Evolutionary conservation across 2,113 vertebrate genomes (phyloP), one percentile per base, ranked within the genome.

Genomic region (Sclerurus mexicanus): DNA sequence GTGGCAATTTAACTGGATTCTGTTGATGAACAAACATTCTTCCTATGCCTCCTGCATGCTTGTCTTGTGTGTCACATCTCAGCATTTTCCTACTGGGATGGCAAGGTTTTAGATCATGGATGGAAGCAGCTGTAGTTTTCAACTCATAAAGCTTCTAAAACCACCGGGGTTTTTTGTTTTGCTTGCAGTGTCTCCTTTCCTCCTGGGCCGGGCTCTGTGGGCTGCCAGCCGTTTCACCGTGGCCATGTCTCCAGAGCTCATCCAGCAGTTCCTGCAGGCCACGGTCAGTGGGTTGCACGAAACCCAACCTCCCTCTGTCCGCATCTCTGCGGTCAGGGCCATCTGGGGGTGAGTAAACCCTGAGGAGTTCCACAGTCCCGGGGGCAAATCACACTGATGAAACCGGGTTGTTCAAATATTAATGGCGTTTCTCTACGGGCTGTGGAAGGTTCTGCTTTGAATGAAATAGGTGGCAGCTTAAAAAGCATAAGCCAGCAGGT

Each of bases 221-320:
- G 99, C 99, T 1, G 99, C 99, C 97, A 99, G 99, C 95, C 98
- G 99, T 10, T 99, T 99, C 89, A 99, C 99, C 3, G 98, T 99
- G 31, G 99, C 99, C 37, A 99, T 99, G 99, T 99, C 99, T 58
- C 99, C 99, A 12, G 99, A 99, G 62, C 98, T 99, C 90, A 99
- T 99, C 96, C 99, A 99, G 97, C 99, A 99, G 98, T 99, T 99
- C 95, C 98, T 99, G 21, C 99, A 99, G 90, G 99, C 99, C 60
- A 99, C 99, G 5, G 99, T 99, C 82, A 99, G 99, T 71, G 99
- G 99, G 24, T 98, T 99, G 15, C 99, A 99, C 0, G 99, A 99
- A 93, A 99, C 98, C 53, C 99, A 99, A 67, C 99, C 99, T 8
- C 99, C 99, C 12, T 99, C 99, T 2, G 99, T 99, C 49, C 97